phyloP scores from a whole-genome alignment of 35 echinoderm and acorn worm genomes.

The Apostichopus californicus region DNA sequence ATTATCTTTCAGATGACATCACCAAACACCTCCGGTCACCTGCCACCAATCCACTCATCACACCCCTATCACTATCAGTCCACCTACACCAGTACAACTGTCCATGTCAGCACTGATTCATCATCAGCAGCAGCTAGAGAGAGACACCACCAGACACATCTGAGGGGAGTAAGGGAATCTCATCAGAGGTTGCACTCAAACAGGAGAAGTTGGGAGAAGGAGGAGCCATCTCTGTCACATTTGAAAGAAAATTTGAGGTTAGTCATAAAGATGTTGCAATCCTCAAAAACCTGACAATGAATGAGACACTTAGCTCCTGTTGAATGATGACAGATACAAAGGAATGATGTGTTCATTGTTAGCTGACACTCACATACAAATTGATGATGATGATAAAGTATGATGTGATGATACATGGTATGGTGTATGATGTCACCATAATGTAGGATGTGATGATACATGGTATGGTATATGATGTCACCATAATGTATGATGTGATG shows the following conservation, averaged over 20 bases:
- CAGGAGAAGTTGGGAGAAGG: not conserved
- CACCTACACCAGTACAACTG: not conserved
- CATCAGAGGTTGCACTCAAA: constrained; percentile 6
- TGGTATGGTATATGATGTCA: too few species aligned
- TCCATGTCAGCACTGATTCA: not conserved
- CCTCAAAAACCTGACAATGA: too few species aligned
- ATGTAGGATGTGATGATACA: too few species aligned
- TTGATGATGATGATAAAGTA: too few species aligned
- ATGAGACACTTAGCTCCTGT: too few species aligned
- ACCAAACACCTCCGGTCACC: constrained; percentile 49
- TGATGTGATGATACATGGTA: too few species aligned
- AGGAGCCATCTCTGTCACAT: constrained; percentile 1
- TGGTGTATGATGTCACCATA: too few species aligned
- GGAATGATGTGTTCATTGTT: too few species aligned
- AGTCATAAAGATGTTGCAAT: not conserved
- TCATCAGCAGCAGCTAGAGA: constrained; percentile 9
- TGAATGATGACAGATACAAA: too few species aligned
- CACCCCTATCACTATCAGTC: not conserved
- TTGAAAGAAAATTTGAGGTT: constrained; percentile 23
- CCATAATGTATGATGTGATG: too few species aligned
- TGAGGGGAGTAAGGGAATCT: constrained; percentile 18
- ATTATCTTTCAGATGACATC: constrained; percentile 17
- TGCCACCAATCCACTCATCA: constrained; percentile 27
- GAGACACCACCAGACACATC: not conserved
- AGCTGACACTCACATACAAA: too few species aligned